Base-by-base conservation (phyloP, 2,797 vertebrate genomes). In the Falco biarmicus region DNA sequence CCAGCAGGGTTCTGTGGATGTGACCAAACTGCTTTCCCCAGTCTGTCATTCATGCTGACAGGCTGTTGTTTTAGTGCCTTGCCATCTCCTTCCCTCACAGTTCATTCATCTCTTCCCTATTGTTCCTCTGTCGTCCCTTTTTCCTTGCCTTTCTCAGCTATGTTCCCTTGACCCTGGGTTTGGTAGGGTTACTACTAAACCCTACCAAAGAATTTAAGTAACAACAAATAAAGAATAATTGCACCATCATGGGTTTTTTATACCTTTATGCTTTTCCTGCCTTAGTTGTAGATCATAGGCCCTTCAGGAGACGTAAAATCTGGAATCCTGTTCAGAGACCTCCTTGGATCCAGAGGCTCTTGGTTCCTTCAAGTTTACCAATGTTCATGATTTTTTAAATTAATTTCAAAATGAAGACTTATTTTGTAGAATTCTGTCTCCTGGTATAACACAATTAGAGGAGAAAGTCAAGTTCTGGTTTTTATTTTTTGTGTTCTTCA, bases 171-270 rank as follows among this genome's bases (percentile, higher is more conserved):
- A 31, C 68, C 9, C 57, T 53, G 31, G 24, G 8, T 61, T 79
- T 76, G n/a, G 20, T 8, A 48, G 9, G 21, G 32, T 47, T 77
- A 59, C 21, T 57, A 29, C 14, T 51, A 34, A 80, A 89, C 7
- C 18, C 29, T 51, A 47, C 7, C 19, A 41, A 88, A 71, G 18
- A 57, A 45, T 89, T 77, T 57, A 73, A 53, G 26, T 47, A 73
- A 65, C 13, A 73, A 73, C 13, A 51, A 78, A 63, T 34, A 57
- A 53, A 68, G 19, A 81, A 71, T 57, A 47, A 63, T 51, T 37
- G 7, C n/a, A 73, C 12, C 24, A 20, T 43, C 20, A 16, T 53
- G 31, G 0, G 0, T 8, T 68, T 70, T 60, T 48, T 17, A 53
- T 37, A 24, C 13, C 8, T n/a, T 59, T 73, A 31, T 47, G 10